Conservation (phyloP, 2,113 vertebrate species). For the Periophthalmus modestus region DNA sequence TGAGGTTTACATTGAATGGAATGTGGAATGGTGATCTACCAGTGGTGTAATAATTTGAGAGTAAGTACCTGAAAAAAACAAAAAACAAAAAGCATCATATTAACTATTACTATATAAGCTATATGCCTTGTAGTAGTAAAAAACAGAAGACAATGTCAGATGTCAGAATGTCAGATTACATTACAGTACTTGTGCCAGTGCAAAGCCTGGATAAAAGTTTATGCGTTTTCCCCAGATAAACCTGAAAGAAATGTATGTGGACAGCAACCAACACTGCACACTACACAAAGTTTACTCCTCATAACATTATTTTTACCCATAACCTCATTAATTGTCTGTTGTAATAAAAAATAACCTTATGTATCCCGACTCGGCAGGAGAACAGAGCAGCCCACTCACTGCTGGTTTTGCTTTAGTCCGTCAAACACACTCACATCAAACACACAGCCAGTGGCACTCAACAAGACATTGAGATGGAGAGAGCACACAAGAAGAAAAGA, state of each 20-base stretch:
- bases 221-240: background rate
- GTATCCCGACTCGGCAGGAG: constrained; percentile 38
- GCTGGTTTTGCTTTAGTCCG: constrained; percentile 68
- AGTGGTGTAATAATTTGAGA: too few relatives aligned
- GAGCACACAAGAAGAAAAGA: constrained; percentile 29
- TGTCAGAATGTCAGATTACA: too few relatives aligned
- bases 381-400: constrained; percentile 50
- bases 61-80: too few relatives aligned
- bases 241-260: background rate
- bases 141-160: background rate
- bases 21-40: too few relatives aligned
- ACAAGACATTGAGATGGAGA: constrained; percentile 39
- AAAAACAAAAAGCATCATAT: too few relatives aligned
- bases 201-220: too few relatives aligned
- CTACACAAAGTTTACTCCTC: background rate
- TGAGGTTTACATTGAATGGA: too few relatives aligned
- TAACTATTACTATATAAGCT: background rate
- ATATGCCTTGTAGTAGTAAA: too few relatives aligned
- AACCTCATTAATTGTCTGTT: constrained; percentile 23
- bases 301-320: background rate
- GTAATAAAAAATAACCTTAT: constrained; percentile 39
- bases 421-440: constrained; percentile 68
- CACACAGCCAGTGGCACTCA: constrained; percentile 48
- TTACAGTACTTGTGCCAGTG: too few relatives aligned
- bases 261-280: background rate